These are phyloP conservation scores for Chirona hameri DNA, from an alignment of 2,888 invertebrate genomes.

Conservation along the genomic window DNA sequence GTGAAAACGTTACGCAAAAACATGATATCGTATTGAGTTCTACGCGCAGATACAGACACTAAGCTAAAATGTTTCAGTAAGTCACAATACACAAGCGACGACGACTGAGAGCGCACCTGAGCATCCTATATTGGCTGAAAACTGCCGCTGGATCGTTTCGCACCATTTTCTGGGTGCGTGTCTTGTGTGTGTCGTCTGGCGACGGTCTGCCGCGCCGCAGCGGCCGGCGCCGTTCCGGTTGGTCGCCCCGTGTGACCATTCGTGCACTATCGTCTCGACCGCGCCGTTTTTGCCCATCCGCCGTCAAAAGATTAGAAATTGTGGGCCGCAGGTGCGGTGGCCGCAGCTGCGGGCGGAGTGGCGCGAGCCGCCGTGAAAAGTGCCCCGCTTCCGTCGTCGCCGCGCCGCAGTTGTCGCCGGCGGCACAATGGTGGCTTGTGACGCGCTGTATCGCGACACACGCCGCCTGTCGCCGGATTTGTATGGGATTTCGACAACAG, in stretches of 20 bases:
- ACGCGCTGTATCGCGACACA: not conserved
- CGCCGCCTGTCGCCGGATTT: not conserved
- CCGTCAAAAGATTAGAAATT: conserved; percentile 10
- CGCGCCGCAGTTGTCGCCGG: not conserved
- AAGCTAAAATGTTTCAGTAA: too few species aligned
- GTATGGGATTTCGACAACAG: not conserved
- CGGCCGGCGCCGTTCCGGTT: not conserved
- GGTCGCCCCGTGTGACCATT: conserved; percentile 14
- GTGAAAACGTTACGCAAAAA: too few species aligned
- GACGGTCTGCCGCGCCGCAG: not conserved
- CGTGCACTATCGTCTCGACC: not conserved
- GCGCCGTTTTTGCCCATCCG: conserved; percentile 6
- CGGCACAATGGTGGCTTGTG: conserved; percentile 1
- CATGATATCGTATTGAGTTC: too few species aligned
- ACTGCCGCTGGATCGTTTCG: not conserved
- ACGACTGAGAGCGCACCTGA: too few species aligned
- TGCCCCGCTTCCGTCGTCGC: not conserved
- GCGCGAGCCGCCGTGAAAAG: not conserved
- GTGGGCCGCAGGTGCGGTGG: not conserved
- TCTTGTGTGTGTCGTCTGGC: too few species aligned
- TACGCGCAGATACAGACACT: too few species aligned
- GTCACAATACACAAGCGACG: too few species aligned
- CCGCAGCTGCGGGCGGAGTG: not conserved
- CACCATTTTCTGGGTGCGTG: not conserved
- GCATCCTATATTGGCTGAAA: too few species aligned